A percentile compares a stretch with the other conserved stretches of the same genome.
Evolutionary conservation across 2,113 vertebrate genomes (phyloP).

Genomic region (Erythrocercus mccallii): DNA sequence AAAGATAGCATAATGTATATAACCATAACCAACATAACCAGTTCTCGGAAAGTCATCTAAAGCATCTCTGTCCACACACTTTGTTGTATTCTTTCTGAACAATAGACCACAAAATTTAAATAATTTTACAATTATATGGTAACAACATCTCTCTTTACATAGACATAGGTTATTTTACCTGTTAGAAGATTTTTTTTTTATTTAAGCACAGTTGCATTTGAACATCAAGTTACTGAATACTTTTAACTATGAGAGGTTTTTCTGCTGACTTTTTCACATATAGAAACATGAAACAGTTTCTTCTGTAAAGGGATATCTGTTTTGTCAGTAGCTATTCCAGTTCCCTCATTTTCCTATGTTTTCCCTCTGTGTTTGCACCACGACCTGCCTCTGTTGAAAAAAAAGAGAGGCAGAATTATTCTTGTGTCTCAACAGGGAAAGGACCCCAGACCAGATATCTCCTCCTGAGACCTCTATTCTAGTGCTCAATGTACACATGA

Average conservation of each 20-base stretch:
- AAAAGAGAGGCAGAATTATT: not conserved
- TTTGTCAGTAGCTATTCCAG: not conserved
- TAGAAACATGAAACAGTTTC: not conserved
- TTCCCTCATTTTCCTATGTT: not conserved
- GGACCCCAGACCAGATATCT: not conserved
- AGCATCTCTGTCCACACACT: not conserved
- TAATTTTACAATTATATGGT: rapidly evolving
- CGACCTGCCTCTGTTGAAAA: not conserved
- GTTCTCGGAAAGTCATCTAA: not conserved
- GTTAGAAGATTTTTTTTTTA: not conserved
- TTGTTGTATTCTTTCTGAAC: not conserved
- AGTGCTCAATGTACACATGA: not conserved
- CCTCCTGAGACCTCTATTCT: not conserved
- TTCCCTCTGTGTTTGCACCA: not conserved
- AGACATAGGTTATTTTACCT: not conserved
- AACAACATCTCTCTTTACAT: rapidly evolving
- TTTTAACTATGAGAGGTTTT: not conserved
- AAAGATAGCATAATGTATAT: not conserved
- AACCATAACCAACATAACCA: not conserved
- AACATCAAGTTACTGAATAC: not conserved
- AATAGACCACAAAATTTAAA: not conserved
- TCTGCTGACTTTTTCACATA: not conserved
- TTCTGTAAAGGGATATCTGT: not conserved
- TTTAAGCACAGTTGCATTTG: not conserved
- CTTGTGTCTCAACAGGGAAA: not conserved